Conservation (phyloP, 2,797 vertebrate genomes). For the Halcyon smyrnensis region DNA sequence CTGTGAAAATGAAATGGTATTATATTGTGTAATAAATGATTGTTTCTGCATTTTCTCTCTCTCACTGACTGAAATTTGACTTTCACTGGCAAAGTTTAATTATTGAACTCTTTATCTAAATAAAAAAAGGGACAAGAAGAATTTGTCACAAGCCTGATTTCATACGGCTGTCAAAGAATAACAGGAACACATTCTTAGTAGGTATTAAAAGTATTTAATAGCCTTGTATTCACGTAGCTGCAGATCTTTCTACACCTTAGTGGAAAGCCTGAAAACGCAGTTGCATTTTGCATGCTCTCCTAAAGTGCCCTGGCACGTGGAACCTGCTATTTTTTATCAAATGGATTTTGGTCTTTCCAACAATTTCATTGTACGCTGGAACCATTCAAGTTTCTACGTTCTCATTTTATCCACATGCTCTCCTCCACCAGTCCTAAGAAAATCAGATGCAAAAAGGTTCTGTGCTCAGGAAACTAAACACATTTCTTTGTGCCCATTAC, state of each 20-base stretch:
- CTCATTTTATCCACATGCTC: not conserved
- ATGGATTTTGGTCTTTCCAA: slow-evolving; percentile 20
- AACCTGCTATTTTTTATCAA: slow-evolving; percentile 9
- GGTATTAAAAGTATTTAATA: slow-evolving; percentile 68
- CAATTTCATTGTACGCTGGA: not conserved
- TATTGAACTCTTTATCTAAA: slow-evolving; percentile 77
- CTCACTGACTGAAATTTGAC: slow-evolving; percentile 59
- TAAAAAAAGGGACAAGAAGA: slow-evolving; percentile 63
- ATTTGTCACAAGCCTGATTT: slow-evolving; percentile 74
- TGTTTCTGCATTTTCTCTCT: slow-evolving; percentile 54
- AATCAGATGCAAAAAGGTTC: not conserved
- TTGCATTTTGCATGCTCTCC: slow-evolving; percentile 17
- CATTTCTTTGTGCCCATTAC: not conserved
- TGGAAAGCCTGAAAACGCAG: slow-evolving; percentile 32
- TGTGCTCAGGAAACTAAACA: not conserved
- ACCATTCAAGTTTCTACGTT: not conserved
- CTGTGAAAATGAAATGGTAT: slow-evolving; percentile 57
- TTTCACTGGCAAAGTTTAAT: slow-evolving; percentile 72
- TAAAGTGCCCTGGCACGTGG: not conserved
- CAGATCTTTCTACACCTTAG: slow-evolving; percentile 26
- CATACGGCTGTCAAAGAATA: slow-evolving; percentile 68
- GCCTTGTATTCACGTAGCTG: slow-evolving; percentile 3
- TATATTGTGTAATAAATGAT: slow-evolving; percentile 62
- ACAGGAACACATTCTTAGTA: slow-evolving; percentile 24
- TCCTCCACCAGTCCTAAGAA: not conserved